A percentile compares a stretch with the other conserved stretches of the same genome.
Conservation (phyloP, 2,113 vertebrate species). For the Rhynchopsitta pachyrhyncha region DNA sequence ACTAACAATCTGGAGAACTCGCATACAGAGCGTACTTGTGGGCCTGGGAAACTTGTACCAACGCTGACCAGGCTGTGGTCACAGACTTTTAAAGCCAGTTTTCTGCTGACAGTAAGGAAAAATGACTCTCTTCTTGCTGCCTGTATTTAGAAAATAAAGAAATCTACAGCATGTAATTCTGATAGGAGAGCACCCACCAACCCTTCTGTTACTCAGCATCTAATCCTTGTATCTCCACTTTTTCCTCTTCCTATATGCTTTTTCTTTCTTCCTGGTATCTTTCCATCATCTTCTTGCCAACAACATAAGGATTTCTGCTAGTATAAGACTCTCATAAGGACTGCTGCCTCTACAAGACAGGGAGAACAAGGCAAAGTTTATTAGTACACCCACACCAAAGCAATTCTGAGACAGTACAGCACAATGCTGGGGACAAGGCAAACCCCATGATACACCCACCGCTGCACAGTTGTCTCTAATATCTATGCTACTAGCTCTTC, state of each 20-base stretch:
- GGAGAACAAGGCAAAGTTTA: background rate
- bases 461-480: background rate
- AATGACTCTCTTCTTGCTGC: background rate
- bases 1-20: background rate
- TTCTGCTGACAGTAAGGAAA: slow-evolving; percentile 8
- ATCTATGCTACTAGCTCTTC: background rate
- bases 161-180: background rate
- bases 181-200: background rate
- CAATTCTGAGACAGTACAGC: background rate
- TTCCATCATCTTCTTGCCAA: background rate
- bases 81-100: background rate
- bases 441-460: background rate
- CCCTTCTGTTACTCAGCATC: background rate
- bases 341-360: background rate
- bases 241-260: background rate
- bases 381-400: background rate
- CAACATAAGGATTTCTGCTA: background rate
- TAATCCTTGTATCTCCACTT: background rate
- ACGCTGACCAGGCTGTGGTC: background rate
- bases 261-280: background rate
- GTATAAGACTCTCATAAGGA: background rate
- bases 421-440: background rate
- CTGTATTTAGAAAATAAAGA: background rate
- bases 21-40: background rate
- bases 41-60: background rate